phyloP scores from a whole-genome alignment of 2,113 vertebrate species.

The Sinocyclocheilus rhinocerous region DNA sequence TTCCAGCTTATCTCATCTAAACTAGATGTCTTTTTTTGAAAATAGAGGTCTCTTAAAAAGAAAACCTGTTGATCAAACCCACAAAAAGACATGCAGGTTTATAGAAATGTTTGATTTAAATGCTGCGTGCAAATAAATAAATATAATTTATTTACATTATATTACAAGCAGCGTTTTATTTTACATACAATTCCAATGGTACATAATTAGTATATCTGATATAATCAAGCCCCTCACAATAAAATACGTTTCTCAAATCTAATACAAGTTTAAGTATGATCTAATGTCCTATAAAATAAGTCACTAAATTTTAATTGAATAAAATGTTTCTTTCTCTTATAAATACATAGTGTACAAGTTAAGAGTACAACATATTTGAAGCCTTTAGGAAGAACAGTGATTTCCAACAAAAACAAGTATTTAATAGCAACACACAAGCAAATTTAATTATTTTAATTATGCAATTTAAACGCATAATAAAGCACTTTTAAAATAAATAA shows the following conservation, averaged over 20 bases:
- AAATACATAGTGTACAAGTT: conserved; percentile 4
- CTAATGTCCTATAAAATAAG: not conserved
- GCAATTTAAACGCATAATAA: not conserved
- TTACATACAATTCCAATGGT: not conserved
- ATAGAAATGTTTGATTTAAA: conserved; percentile 4
- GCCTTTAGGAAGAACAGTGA: not conserved
- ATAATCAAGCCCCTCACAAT: not conserved
- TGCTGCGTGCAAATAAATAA: not conserved
- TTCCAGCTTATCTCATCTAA: not conserved
- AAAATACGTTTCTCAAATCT: not conserved
- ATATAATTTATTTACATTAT: not conserved
- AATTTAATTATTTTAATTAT: not conserved
- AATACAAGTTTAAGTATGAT: not conserved
- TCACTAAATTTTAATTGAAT: not conserved
- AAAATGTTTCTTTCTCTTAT: not conserved
- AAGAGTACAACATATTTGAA: not conserved
- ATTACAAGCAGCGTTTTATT: not conserved
- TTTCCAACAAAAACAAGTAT: not conserved
- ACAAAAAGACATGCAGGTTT: not conserved
- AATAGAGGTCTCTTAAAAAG: not conserved
- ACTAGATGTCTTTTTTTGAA: not conserved
- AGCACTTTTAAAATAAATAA: not conserved
- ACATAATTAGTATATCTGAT: not conserved
- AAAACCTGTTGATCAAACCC: not conserved
- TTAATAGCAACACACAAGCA: not conserved